Evolutionary conservation across 2,113 vertebrate species (phyloP).

Genomic region (Parus major): DNA sequence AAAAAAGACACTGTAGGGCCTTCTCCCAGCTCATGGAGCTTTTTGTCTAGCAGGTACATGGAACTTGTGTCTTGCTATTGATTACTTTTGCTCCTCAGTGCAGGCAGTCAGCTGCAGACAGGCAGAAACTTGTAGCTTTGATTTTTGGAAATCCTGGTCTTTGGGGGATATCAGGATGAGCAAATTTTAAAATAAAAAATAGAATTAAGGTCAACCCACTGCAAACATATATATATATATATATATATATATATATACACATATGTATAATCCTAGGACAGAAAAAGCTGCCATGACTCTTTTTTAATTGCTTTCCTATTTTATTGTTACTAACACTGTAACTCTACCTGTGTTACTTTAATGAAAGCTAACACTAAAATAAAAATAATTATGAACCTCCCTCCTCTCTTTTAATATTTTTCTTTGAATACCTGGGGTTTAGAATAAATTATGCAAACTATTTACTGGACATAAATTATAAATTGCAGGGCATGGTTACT

Average conservation of each 20-base stretch:
- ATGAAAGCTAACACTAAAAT: neutral
- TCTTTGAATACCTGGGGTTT: neutral
- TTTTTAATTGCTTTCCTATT: neutral
- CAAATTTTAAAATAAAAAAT: neutral
- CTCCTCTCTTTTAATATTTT: neutral
- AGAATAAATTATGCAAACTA: neutral
- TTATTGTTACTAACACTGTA: neutral
- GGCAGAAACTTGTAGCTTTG: neutral
- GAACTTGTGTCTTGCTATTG: neutral
- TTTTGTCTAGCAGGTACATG: neutral
- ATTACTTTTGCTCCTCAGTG: neutral
- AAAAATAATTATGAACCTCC: neutral
- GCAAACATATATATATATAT: neutral
- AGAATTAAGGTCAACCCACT: neutral
- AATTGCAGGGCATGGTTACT: neutral
- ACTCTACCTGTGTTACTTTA: neutral
- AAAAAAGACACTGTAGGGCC: neutral
- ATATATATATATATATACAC: neutral
- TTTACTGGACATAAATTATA: neutral
- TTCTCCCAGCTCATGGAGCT: neutral
- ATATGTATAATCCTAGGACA: neutral
- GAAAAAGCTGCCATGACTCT: neutral
- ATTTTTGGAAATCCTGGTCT: neutral
- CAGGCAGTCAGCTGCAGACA: neutral
- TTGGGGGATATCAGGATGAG: neutral